Evolutionary conservation across 1,140 invertebrate species (phyloP), one percentile per base, ranked within the genome.

Genomic region (Armadillidium nasatum): DNA sequence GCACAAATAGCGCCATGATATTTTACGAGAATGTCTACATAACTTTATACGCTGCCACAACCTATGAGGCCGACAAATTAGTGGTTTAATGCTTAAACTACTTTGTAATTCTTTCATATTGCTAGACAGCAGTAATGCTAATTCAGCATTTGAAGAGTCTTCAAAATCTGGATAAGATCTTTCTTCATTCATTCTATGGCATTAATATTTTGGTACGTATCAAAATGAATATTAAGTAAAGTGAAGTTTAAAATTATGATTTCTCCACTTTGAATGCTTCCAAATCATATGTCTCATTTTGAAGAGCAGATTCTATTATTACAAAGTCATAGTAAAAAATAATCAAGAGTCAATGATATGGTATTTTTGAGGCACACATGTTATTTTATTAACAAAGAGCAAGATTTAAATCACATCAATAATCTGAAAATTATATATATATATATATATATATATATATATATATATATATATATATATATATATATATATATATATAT

Each of bases 191-290:
- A 60, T 60, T 19, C 50, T 60, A 60, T 60, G 50, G 50, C 50
- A 60, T 19, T 60, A 19, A 15, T 60, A 60, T 19, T 60, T 15
- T 2, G 50, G 11, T 60, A 13, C 11, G 19, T 60, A 19, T 13
- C 50, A 60, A 13, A 4, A 60, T 15, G 50, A 6, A 33, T 33
- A 33, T 33, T 33, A 33, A 33, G 33, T 33, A 33, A 33, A 6
- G 33, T 33, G 33, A 6, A 15, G 50, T 60, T 60, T 19, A 60
- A 60, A 60, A 60, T 19, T 60, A 60, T 60, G 19, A 19, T 13
- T 13, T 60, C 50, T 60, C 50, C 50, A 60, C 50, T 60, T 60
- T 60, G 50, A 60, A 60, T 60, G 50, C 50, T 60, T 60, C 50
- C 50, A 60, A 60, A 15, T 60, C 50, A 15, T 60, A 15, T 60